Base-by-base conservation (phyloP, 2,888 invertebrate species). In the Hydropsyche betteni region DNA sequence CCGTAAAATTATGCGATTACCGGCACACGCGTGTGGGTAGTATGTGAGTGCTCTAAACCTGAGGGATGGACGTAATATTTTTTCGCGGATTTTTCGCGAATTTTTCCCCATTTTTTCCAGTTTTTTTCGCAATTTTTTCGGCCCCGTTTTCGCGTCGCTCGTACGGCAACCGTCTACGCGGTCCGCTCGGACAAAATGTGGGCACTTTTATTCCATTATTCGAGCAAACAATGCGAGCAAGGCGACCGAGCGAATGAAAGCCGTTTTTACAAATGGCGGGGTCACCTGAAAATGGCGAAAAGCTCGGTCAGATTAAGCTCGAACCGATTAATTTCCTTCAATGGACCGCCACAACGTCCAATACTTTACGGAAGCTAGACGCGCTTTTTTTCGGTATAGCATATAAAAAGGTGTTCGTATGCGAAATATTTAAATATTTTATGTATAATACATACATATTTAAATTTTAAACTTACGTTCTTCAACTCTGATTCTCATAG, bases 161-260 rank as follows among this genome's bases (percentile, higher is more conserved):
- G 55, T n/a, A 14, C 44, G 44, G 6, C 44, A 10, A 10, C 55
- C 55, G 55, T 36, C n/a, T 64, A 33, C 10, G 24, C 16, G 61
- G 16, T 0, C 34, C 64, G 44, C 44, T 33, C 64, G 24, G 8
- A 69, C 16, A 34, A 69, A 69, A 69, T 51, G 51, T 50, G 24
- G 14, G 8, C 69, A 51, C 69, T 69, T 69, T 69, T 69, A 69
- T 69, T 69, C 69, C 51, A 69, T 69, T 69, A 69, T 69, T 69
- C 33, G 24, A 3, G 51, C 69, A 69, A 69, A 69, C 69, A 69
- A 69, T 50, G 51, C 69, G 69, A 14, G 34, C 51, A 69, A 69
- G 69, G 38, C 69, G 69, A 69, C 12, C 24, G 36, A 34, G 14
- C 33, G 64, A 64, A 64, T 6, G 33, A 69, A 51, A 24, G 24